Conservation (phyloP, 2,888 invertebrate genomes). For the Pecten maximus region DNA sequence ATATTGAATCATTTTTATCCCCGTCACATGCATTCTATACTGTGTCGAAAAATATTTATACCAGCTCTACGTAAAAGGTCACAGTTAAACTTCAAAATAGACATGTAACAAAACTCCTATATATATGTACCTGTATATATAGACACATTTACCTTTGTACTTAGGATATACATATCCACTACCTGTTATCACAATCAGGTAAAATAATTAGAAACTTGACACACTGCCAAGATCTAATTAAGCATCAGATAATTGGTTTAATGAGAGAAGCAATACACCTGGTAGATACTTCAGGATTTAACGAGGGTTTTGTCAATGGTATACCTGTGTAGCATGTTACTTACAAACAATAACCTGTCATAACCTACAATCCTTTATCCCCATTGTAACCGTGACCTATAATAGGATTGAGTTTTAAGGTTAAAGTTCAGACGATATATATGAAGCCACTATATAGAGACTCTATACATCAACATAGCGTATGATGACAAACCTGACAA, state of each 20-base stretch:
- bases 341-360: no score
- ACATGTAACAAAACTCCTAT: neutral
- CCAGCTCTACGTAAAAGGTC: neutral
- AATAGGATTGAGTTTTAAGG: no score
- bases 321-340: neutral
- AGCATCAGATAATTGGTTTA: constrained; percentile 14
- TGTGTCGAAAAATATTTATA: neutral
- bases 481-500: no score
- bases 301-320: neutral
- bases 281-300: neutral
- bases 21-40: neutral
- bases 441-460: no score
- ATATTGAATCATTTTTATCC: neutral
- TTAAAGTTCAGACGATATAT: no score
- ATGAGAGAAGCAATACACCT: constrained; percentile 2
- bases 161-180: neutral
- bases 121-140: neutral
- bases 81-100: neutral
- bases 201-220: neutral
- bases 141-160: neutral
- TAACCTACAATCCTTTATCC: no score
- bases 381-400: no score
- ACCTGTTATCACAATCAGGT: constrained; percentile 2
- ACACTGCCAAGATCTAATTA: constrained; percentile 11
- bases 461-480: no score